A percentile compares a stretch with the other conserved stretches of the same genome.
phyloP scores from a whole-genome alignment of 2,888 invertebrate genomes.

The Acanthosoma haemorrhoidale region DNA sequence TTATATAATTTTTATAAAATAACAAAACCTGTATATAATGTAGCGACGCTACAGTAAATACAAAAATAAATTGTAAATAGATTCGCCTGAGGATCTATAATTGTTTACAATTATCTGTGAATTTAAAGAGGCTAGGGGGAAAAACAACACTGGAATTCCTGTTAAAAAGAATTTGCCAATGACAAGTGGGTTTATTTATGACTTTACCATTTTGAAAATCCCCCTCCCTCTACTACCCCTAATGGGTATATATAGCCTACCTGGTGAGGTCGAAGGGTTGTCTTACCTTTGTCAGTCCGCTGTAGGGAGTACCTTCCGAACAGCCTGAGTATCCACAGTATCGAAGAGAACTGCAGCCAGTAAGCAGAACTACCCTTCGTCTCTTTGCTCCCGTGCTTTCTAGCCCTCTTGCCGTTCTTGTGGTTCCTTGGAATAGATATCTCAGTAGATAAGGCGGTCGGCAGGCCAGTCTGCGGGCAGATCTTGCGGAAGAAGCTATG shows the following conservation, averaged over 20 bases:
- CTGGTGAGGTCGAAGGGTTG: not conserved
- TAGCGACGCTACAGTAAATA: too few species aligned
- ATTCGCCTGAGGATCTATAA: too few species aligned
- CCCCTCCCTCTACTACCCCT: not conserved
- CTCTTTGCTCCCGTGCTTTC: too few species aligned
- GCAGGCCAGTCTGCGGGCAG: not conserved
- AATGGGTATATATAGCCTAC: not conserved
- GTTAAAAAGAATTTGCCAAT: too few species aligned
- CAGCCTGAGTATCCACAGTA: slow-evolving; percentile 7
- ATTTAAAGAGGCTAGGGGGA: too few species aligned
- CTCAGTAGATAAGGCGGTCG: not conserved
- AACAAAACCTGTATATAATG: too few species aligned
- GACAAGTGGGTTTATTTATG: too few species aligned
- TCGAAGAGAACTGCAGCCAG: slow-evolving; percentile 26
- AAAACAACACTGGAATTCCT: too few species aligned
- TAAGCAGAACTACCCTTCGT: not conserved
- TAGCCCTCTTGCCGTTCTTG: too few species aligned
- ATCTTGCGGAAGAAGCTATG: not conserved
- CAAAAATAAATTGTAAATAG: too few species aligned
- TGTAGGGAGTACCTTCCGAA: slow-evolving; percentile 28
- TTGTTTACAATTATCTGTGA: too few species aligned
- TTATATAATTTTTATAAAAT: too few species aligned
- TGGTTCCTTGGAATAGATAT: not conserved
- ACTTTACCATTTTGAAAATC: not conserved
- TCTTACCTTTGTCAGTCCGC: slow-evolving; percentile 13